These are phyloP conservation scores for Vespertilio murinus DNA, from an alignment of 2,797 vertebrate genomes.

Conservation along the genomic window DNA sequence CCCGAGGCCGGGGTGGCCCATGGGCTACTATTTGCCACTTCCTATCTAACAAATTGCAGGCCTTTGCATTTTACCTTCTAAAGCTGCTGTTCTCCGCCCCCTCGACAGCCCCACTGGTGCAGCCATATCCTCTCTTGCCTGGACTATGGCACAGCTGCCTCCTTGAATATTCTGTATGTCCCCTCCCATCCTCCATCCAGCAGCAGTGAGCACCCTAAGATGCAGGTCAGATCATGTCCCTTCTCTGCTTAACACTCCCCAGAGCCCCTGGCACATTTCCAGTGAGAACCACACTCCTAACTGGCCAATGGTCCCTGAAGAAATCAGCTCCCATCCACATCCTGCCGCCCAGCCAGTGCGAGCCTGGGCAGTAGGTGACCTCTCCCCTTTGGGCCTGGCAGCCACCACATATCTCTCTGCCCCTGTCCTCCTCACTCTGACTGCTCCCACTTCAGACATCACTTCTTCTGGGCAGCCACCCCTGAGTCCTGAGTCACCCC, in stretches of 20 bases:
- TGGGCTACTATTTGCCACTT: neutral
- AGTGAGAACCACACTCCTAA: neutral
- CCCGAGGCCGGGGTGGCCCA: neutral
- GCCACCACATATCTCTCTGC: no score
- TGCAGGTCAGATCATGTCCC: neutral
- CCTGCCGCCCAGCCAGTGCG: neutral
- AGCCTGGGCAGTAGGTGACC: fast-evolving
- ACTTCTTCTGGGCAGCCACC: neutral
- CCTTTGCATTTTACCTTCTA: neutral
- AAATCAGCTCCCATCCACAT: neutral
- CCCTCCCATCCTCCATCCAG: neutral
- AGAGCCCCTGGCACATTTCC: neutral
- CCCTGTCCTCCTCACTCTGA: neutral
- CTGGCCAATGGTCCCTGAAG: neutral
- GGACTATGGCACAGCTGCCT: fast-evolving
- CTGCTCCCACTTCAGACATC: neutral
- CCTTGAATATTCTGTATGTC: neutral
- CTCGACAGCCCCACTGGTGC: fast-evolving
- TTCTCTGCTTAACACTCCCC: neutral
- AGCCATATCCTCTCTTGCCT: neutral
- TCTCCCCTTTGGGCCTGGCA: fast-evolving
- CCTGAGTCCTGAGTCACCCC: neutral
- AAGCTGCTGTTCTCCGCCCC: neutral
- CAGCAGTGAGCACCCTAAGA: neutral
- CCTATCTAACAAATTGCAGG: neutral